Conservation (phyloP, 2,797 vertebrate species). For the Enoplosus armatus region DNA sequence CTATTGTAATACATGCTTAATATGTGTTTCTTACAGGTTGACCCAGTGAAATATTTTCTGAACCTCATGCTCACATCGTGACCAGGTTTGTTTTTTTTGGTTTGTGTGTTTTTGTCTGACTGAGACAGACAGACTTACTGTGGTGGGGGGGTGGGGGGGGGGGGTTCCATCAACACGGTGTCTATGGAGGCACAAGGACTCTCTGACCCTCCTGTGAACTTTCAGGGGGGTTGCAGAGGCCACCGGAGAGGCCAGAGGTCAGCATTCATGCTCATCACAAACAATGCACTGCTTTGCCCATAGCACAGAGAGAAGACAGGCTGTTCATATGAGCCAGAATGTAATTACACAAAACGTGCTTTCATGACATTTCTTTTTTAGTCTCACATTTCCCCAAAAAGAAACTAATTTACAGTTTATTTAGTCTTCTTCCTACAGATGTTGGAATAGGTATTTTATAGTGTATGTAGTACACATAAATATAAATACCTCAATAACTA, state of each 20-base stretch:
- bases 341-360: constrained; percentile 53
- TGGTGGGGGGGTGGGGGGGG: constrained; percentile 71
- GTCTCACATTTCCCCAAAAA: not conserved
- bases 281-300: constrained; percentile 90
- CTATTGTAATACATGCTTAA: not conserved
- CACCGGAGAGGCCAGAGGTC: constrained; percentile 92
- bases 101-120: constrained; percentile 43
- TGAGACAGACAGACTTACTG: constrained; percentile 56
- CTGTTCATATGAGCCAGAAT: constrained; percentile 69
- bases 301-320: constrained; percentile 81
- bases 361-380: constrained; percentile 24
- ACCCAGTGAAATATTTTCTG: constrained; percentile 40
- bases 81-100: constrained; percentile 62
- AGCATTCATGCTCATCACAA: constrained; percentile 91
- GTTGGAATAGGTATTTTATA: not conserved
- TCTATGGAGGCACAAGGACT: constrained; percentile 84
- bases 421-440: not conserved
- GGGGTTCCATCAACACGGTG: constrained; percentile 80
- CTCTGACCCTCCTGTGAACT: constrained; percentile 95
- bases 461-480: not conserved
- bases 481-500: not conserved
- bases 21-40: not conserved
- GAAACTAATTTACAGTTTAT: constrained; percentile 21
- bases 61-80: constrained; percentile 25
- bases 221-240: constrained; percentile 90